Conservation (phyloP, 2,113 vertebrate species). For the Muntiacus reevesi region DNA sequence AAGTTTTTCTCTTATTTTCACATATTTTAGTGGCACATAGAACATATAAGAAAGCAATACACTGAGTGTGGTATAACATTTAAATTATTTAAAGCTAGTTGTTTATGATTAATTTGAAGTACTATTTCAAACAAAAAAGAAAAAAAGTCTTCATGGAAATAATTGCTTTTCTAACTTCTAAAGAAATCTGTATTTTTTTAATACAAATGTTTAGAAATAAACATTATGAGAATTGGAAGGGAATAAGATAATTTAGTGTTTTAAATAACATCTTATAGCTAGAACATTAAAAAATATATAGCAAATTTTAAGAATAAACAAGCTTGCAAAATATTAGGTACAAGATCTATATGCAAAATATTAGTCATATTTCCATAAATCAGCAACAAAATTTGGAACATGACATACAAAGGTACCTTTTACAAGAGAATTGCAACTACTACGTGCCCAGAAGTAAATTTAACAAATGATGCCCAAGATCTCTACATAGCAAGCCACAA, state of each 20-base stretch:
- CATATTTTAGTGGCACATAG: neutral
- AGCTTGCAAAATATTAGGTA: neutral
- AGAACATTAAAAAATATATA: neutral
- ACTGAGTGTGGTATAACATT: neutral
- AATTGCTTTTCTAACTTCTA: neutral
- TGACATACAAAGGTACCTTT: neutral
- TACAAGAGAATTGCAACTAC: neutral
- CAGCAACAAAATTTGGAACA: neutral
- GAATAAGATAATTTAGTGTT: neutral
- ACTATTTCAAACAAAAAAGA: neutral
- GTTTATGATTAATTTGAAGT: neutral
- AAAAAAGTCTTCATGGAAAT: neutral
- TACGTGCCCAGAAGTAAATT: neutral
- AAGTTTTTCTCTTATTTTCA: neutral
- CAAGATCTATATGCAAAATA: neutral
- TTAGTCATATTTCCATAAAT: neutral
- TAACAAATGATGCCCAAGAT: neutral
- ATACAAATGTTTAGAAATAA: neutral
- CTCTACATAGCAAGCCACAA: neutral
- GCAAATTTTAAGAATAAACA: neutral
- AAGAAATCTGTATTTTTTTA: neutral
- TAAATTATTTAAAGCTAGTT: neutral
- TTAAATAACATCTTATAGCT: neutral
- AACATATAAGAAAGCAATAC: neutral
- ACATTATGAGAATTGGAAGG: neutral